phyloP scores from a whole-genome alignment of 2,797 vertebrate genomes.

The Sebastes glaucus region DNA sequence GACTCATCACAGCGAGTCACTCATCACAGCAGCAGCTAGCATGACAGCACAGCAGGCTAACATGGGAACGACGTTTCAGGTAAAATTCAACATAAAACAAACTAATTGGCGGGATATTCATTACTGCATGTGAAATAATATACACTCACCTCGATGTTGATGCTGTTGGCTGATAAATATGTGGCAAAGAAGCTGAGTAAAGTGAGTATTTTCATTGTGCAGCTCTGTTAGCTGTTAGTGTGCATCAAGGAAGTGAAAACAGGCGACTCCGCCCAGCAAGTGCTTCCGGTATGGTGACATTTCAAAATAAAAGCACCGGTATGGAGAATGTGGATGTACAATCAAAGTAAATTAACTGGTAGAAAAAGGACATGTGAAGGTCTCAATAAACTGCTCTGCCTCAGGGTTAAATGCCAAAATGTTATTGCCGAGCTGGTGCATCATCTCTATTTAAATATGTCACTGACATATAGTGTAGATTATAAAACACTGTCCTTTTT shows the following conservation, averaged over 20 bases:
- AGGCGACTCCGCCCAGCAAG: background rate
- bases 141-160: slow-evolving; percentile 72
- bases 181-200: slow-evolving; percentile 53
- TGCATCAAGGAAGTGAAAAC: slow-evolving; percentile 58
- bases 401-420: background rate
- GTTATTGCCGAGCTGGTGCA: background rate
- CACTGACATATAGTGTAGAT: background rate
- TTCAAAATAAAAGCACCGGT: slow-evolving; percentile 68
- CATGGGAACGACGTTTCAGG: background rate
- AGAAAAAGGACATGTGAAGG: background rate
- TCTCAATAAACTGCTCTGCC: background rate
- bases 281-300: slow-evolving; percentile 9
- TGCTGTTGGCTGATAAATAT: slow-evolving; percentile 24
- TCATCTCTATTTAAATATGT: background rate
- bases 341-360: no score
- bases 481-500: background rate
- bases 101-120: accelerated
- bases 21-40: slow-evolving; percentile 21
- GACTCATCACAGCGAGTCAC: background rate
- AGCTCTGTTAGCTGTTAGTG: slow-evolving; percentile 3
- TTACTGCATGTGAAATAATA: accelerated
- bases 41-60: slow-evolving; percentile 34
- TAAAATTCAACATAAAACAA: background rate
- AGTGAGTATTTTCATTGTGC: slow-evolving; percentile 54
- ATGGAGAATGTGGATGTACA: background rate